Conservation (phyloP, 2,113 vertebrate genomes). For the Pluvianellus socialis region DNA sequence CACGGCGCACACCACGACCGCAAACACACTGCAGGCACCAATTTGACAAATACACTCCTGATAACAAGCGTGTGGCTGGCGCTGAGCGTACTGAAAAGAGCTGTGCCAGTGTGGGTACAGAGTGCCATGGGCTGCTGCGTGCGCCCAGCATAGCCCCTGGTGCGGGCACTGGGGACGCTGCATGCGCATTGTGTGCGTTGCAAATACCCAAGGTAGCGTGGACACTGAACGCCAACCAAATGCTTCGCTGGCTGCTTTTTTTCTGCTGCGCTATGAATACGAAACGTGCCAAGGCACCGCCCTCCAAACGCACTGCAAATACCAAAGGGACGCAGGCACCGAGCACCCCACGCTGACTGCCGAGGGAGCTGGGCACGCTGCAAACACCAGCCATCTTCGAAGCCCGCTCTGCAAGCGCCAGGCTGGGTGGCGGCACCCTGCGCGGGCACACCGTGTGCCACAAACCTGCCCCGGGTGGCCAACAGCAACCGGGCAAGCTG, state of each 20-base stretch:
- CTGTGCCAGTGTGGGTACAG: fast-evolving
- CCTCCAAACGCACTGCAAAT: background rate
- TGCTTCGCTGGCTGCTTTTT: background rate
- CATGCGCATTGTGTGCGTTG: background rate
- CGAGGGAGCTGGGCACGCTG: fast-evolving
- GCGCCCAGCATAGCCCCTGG: background rate
- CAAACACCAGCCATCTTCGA: background rate
- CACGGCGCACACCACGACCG: background rate
- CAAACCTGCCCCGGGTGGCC: fast-evolving
- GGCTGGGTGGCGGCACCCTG: fast-evolving
- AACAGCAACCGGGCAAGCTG: fast-evolving
- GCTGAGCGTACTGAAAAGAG: background rate
- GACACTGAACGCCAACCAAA: background rate
- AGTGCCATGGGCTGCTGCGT: background rate
- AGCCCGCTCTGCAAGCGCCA: background rate
- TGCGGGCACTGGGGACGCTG: background rate
- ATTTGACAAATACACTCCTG: constrained; percentile 32
- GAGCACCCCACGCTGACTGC: background rate
- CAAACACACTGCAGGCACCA: constrained; percentile 51
- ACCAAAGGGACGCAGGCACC: background rate
- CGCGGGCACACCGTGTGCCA: fast-evolving
- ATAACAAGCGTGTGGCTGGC: background rate
- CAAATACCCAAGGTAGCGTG: background rate
- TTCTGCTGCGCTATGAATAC: background rate
- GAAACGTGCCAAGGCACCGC: background rate